phyloP scores from a whole-genome alignment of 2,113 vertebrate species.

The Beaufortia kweichowensis region DNA sequence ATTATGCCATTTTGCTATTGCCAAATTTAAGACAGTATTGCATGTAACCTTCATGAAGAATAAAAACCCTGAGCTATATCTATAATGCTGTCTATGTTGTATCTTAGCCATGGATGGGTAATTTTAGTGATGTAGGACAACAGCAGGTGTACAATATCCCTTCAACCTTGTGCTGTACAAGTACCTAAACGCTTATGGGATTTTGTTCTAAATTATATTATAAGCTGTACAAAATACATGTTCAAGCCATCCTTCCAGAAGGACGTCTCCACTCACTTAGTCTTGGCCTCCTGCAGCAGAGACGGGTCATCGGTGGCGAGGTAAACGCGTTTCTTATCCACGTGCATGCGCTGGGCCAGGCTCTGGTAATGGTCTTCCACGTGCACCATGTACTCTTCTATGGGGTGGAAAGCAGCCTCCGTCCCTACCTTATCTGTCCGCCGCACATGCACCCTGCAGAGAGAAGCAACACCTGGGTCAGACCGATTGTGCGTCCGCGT shows the following conservation, averaged over 20 bases:
- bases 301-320: constrained; percentile 86
- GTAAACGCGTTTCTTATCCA: constrained; percentile 86
- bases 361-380: constrained; percentile 86
- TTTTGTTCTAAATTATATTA: too few species aligned
- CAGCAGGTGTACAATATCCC: too few species aligned
- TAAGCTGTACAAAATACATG: too few species aligned
- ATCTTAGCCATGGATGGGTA: too few species aligned
- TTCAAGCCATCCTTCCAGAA: background rate
- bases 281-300: constrained; percentile 83
- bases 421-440: constrained; percentile 90
- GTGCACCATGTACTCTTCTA: constrained; percentile 87
- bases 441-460: constrained; percentile 80
- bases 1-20: background rate
- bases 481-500: background rate
- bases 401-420: constrained; percentile 86
- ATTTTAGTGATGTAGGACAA: too few species aligned
- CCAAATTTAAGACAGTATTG: background rate
- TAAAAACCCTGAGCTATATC: too few species aligned
- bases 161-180: too few species aligned
- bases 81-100: too few species aligned
- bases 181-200: too few species aligned
- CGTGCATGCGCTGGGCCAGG: constrained; percentile 78
- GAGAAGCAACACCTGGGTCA: constrained; percentile 19
- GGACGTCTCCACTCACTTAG: constrained; percentile 69
- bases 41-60: background rate